Percentiles rank a stretch among this genome's conserved stretches.
phyloP scores from a whole-genome alignment of 2,113 vertebrate genomes.

The Poeciliopsis retropinna region DNA sequence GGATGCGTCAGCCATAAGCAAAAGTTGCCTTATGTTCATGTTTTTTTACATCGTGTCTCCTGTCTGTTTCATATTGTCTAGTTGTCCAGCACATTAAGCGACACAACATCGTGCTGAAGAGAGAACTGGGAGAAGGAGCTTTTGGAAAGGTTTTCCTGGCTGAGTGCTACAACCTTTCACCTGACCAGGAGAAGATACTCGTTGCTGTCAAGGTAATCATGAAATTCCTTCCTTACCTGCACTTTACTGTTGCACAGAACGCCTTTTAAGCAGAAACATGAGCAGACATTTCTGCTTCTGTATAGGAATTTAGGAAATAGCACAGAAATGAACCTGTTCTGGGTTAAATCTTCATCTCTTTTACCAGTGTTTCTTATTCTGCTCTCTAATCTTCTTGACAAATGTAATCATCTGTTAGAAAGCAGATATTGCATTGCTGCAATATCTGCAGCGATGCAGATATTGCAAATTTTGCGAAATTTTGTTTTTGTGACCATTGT shows the following conservation, averaged over 20 bases:
- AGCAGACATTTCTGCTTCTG: background rate
- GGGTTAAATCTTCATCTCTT: no score
- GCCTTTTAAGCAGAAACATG: background rate
- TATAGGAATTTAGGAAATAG: background rate
- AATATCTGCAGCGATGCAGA: no score
- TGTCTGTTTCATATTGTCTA: constrained; percentile 60
- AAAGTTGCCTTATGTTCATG: background rate
- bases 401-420: background rate
- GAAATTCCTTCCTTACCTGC: background rate
- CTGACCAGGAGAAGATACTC: constrained; percentile 95
- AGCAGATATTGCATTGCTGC: background rate
- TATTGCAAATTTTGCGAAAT: no score
- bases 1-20: background rate
- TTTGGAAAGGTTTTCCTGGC: constrained; percentile 99
- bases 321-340: background rate
- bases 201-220: constrained; percentile 95
- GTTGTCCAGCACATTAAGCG: constrained; percentile 99
- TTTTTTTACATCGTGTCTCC: background rate
- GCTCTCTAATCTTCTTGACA: background rate
- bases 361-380: background rate
- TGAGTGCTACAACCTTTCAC: constrained; percentile 95
- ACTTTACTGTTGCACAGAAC: background rate
- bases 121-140: constrained; percentile 97
- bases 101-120: constrained; percentile 97
- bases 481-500: background rate